Percentiles rank a stretch among this genome's conserved stretches.
Conservation (phyloP, 1,140 invertebrate species). For the Scaptodrosophila lebanonensis region DNA sequence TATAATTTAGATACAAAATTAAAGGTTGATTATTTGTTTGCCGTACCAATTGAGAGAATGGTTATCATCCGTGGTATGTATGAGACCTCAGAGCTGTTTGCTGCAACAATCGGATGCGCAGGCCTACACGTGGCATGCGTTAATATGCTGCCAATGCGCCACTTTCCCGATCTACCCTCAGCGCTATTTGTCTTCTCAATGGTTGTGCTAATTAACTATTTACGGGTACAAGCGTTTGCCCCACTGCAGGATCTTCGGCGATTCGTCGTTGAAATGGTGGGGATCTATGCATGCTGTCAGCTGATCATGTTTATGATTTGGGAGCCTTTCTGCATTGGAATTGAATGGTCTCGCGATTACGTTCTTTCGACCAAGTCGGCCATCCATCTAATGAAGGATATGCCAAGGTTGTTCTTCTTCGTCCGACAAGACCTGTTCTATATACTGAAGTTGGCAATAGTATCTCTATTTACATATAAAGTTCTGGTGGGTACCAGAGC, state of each 20-base stretch:
- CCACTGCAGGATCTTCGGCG: constrained; percentile 3
- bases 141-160: constrained; percentile 1
- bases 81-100: constrained; percentile 8
- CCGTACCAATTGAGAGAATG: no score
- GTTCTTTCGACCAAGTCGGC: background rate
- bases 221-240: background rate
- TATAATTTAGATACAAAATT: no score
- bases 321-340: background rate
- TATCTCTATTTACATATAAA: background rate
- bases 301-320: background rate
- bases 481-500: background rate
- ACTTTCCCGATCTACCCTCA: constrained; percentile 11
- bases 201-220: background rate
- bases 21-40: no score
- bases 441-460: background rate
- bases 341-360: background rate
- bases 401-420: background rate
- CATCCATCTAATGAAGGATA: background rate
- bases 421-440: constrained; percentile 13
- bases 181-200: constrained; percentile 3
- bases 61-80: constrained; percentile 13
- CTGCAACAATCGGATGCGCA: constrained; percentile 3
- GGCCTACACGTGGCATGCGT: constrained; percentile 1
- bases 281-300: constrained; percentile 12
- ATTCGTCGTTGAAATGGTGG: constrained; percentile 4